These are phyloP conservation scores for Cydia pomonella DNA, from an alignment of 1,140 invertebrate species.

Conservation along the genomic window DNA sequence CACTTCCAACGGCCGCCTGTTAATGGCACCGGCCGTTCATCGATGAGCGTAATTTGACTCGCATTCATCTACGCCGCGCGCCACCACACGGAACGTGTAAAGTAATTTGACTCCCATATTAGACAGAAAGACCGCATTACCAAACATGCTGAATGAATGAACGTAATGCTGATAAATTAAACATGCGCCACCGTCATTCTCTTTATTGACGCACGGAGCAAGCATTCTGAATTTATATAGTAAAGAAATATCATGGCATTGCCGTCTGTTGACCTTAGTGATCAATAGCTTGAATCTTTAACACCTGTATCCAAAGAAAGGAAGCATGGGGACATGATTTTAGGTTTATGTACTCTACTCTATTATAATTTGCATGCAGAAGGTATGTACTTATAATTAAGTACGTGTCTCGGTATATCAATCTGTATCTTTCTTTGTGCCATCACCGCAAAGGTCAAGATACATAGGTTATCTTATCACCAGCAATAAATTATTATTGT, in stretches of 20 bases:
- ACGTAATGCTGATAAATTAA: slow-evolving; percentile 1
- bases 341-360: not conserved
- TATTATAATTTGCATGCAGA: too few relatives aligned
- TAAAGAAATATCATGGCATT: not conserved
- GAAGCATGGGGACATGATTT: not conserved
- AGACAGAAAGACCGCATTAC: slow-evolving; percentile 1
- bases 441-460: slow-evolving; percentile 22
- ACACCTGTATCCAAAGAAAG: not conserved
- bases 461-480: slow-evolving; percentile 29
- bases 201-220: not conserved
- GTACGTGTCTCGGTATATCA: not conserved
- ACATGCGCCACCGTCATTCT: not conserved
- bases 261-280: not conserved
- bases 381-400: too few relatives aligned
- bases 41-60: slow-evolving; percentile 49
- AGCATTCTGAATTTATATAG: not conserved
- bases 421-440: slow-evolving; percentile 30
- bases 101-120: slow-evolving; percentile 44
- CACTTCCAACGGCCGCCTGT: slow-evolving; percentile 42
- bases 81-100: slow-evolving; percentile 36
- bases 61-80: slow-evolving; percentile 32
- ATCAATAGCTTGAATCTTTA: slow-evolving; percentile 4
- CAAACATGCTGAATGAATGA: slow-evolving; percentile 10
- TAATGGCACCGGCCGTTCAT: slow-evolving; percentile 36
- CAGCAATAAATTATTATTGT: slow-evolving; percentile 17